Evolutionary conservation across 2,797 vertebrate species (phyloP), one percentile per base, ranked within the genome.

Genomic region (Lepilemur septentrionalis): DNA sequence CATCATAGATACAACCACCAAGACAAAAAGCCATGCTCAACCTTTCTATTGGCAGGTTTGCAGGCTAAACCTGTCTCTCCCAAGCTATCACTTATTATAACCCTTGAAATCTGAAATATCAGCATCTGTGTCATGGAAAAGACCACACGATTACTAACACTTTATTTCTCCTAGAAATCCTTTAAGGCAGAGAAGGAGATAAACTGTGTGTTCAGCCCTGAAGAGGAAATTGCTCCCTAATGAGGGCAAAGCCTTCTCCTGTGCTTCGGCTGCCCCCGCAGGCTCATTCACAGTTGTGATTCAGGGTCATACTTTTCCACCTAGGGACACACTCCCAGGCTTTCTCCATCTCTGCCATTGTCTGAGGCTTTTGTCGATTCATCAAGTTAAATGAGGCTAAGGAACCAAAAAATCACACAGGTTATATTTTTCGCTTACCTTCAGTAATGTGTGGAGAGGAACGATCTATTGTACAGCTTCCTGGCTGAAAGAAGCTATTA

Each of bases 321-420:
- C 82, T 87, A 30, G 52, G 35, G 85, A 81, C 18, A 59, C 11
- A 57, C 4, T 73, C 35, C 41, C 48, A 79, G 50, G 76, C 84
- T 82, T 85, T 95, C 76, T 91, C 57, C 46, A n/a, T 43, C 79
- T 83, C 79, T 67, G 46, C 70, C 38, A 35, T 67, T 95, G 55
- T 95, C 73, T 89, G 59, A 95, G 38, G 41, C 63, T 87, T 96
- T 82, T 94, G 89, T 89, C 93, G 90, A 93, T 96, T 96, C 41
- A 89, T 97, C 89, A 97, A 81, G 86, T 89, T 96, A 97, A 97
- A 96, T 94, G 91, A 96, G 50, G 86, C 94, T 84, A 87, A 96
- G 89, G 94, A 95, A 69, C 63, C 4, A 5, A 79, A 63, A 87
- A 82, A 55, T 67, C 67, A 65, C 8, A 0, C 28, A 82, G 84